Percentiles rank a stretch among this genome's conserved stretches.
Evolutionary conservation across 92 coral and sea anemone species (phyloP).

Genomic region (Pocillopora meandrina): DNA sequence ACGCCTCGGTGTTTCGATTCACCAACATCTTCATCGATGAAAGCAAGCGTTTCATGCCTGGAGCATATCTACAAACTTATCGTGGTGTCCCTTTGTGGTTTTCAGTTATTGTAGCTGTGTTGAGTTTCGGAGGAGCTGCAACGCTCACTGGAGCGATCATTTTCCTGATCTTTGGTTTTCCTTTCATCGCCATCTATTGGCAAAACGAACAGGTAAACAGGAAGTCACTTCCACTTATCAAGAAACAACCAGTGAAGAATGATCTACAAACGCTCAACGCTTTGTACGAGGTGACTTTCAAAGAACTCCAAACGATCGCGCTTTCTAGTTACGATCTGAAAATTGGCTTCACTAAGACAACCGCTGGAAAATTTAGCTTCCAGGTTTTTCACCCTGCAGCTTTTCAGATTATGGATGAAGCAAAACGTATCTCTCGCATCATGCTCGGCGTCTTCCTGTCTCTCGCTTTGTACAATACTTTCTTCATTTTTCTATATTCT

Average conservation of each 20-base stretch:
- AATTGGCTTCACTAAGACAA: background rate
- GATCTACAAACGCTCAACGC: slow-evolving; percentile 21
- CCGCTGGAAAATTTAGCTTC: slow-evolving; percentile 5
- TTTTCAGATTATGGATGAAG: slow-evolving; percentile 24
- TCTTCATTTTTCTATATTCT: slow-evolving; percentile 14
- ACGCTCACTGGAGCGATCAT: background rate
- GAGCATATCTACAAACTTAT: background rate
- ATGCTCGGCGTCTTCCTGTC: slow-evolving; percentile 4
- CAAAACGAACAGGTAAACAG: slow-evolving; percentile 28
- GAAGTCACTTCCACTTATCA: slow-evolving; percentile 21
- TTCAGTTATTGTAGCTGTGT: background rate
- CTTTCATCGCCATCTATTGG: background rate
- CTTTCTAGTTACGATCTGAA: background rate
- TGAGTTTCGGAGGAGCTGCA: slow-evolving; percentile 15
- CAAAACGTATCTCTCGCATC: slow-evolving; percentile 9
- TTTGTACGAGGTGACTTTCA: background rate
- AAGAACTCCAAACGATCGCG: slow-evolving; percentile 8
- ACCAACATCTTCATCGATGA: slow-evolving; percentile 30
- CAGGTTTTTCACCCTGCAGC: slow-evolving; percentile 33
- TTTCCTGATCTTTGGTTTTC: slow-evolving; percentile 3
- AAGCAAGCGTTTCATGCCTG: slow-evolving; percentile 13
- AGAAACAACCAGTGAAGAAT: slow-evolving; percentile 5
- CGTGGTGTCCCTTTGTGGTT: slow-evolving; percentile 21
- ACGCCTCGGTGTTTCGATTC: slow-evolving; percentile 17
- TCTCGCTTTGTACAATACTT: slow-evolving; percentile 7